Evolutionary conservation across 2,797 vertebrate genomes (phyloP), one percentile per base, ranked within the genome.

Genomic region (Schizopygopsis pylzovi): DNA sequence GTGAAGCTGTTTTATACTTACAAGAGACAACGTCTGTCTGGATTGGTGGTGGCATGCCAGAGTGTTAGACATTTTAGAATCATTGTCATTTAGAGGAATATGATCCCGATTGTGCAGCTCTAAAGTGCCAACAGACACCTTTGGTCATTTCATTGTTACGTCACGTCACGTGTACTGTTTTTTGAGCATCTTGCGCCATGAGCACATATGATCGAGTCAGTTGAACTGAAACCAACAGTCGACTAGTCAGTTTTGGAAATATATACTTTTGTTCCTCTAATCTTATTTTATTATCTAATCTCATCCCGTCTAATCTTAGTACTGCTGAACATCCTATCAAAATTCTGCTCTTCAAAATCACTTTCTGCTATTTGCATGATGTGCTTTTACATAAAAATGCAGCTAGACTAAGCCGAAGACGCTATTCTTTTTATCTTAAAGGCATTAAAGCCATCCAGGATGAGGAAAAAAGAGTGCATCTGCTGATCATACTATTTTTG

Each of bases 401-500:
- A 49, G 12, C 9, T 45, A 71, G 13, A 15, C 76, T 3, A 16
- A 61, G 52, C 39, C 47, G 7, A 61, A 22, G 71, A 72, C 16
- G 54, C 41, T 65, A 1, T 56, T 33, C 28, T 45, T 65, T 71
- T 45, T 61, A 59, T 70, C 25, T 79, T 65, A 65, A 84, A 84
- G 52, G 13, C 63, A 33, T 52, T 65, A 83, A 63, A 47, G 18
- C 54, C 2, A 33, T 73, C 45, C 56, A 81, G 59, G 25, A 61
- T 75, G 10, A 85, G n/a, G 33, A 75, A 65, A 65, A 52, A 25
- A 70, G 16, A 71, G 71, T 59, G 49, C 82, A 81, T 85, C 72
- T 82, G 76, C 87, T 67, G 70, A 79, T 86, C 71, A 52, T 68
- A 25, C 73, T 80, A n/a, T 83, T 86, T 84, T 84, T 77, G 79